These are phyloP conservation scores for Hydrophis major DNA, from an alignment of 2,797 vertebrate species.

Conservation along the genomic window DNA sequence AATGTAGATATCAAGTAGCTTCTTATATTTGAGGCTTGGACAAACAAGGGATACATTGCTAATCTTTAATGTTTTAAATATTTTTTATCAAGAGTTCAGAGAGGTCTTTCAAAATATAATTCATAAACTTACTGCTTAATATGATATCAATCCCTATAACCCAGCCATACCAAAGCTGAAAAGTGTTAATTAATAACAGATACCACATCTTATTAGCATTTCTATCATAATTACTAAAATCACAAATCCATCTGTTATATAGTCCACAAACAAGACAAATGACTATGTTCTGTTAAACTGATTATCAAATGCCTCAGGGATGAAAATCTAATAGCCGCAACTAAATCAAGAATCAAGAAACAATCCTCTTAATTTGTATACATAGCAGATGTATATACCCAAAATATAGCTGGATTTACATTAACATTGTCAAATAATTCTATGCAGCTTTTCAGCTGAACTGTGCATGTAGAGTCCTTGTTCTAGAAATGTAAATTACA, in stretches of 20 bases:
- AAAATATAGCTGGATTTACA: background rate
- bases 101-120: background rate
- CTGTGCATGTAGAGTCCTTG: background rate
- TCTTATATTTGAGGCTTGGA: background rate
- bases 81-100: background rate
- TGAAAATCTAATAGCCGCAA: constrained; percentile 52
- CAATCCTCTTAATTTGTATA: constrained; percentile 35
- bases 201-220: constrained; percentile 71
- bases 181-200: constrained; percentile 74
- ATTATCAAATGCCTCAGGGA: constrained; percentile 72
- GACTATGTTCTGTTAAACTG: constrained; percentile 71
- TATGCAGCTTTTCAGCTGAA: accelerated
- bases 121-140: constrained; percentile 51
- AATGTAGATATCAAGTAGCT: background rate
- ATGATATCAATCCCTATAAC: constrained; percentile 41
- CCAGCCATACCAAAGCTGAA: constrained; percentile 36
- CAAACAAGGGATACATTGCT: background rate
- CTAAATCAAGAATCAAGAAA: constrained; percentile 55
- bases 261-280: constrained; percentile 76
- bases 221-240: constrained; percentile 68
- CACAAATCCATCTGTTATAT: constrained; percentile 74
- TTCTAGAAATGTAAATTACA: background rate
- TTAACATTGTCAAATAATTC: constrained; percentile 6
- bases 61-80: background rate
- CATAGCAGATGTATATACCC: accelerated